Evolutionary conservation across 2,888 invertebrate genomes (phyloP), one percentile per base, ranked within the genome.

Genomic region (Nymphalis polychloros): DNA sequence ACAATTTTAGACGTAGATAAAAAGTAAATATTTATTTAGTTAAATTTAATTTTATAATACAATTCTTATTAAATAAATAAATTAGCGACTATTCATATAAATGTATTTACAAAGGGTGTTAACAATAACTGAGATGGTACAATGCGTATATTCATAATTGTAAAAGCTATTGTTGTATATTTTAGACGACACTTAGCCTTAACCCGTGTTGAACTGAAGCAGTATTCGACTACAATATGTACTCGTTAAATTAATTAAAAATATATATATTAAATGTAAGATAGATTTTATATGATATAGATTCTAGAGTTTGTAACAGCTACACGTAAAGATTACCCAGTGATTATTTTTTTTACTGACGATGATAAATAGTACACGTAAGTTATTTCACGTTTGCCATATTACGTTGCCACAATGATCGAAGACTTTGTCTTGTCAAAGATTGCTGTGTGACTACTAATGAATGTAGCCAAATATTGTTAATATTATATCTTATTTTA

Each of bases 1-100:
- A 73, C 76, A 72, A 62, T 62, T 65, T 61, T 62, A 62, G 55
- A 19, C 48, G 2, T 62, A 55, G 20, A 8, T 41, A 16, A 67
- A 73, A 76, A 78, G 75, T 75, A 78, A 57, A 80, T 84, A 86
- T 85, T 75, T 75, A 74, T 74, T 71, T 73, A 75, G 72, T 69
- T 63, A 72, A 72, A 67, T 73, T 64, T 69, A 69, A 67, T 65
- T 66, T 65, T 63, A 31, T 72, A 53, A 31, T 59, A 52, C 57
- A 46, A 53, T 52, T 17, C 46, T 47, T 31, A 68, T 61, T 50
- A 17, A 52, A 55, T 64, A 59, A 49, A 68, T 62, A 59, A 63
- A 59, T 70, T 50, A 62, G 49, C 61, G 55, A 48, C 63, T 66
- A 46, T 64, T 35, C 53, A 50, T 64, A 67, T 69, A 62, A 61